phyloP scores from a whole-genome alignment of 2,113 vertebrate genomes.

The Zapus hudsonius region DNA sequence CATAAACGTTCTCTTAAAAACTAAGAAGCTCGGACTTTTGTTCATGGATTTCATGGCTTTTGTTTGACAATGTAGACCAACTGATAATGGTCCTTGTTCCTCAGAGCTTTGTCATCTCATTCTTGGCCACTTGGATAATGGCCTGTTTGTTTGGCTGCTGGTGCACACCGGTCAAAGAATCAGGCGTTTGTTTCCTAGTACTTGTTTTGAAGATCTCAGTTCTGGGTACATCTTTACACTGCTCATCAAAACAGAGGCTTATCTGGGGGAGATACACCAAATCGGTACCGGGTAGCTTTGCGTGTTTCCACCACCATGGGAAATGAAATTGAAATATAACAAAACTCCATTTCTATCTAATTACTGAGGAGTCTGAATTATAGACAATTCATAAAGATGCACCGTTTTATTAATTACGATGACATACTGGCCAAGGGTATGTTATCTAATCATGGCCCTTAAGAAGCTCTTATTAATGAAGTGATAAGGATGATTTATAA shows the following conservation, averaged over 20 bases:
- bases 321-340: constrained; percentile 55
- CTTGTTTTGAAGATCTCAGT: constrained; percentile 81
- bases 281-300: not conserved
- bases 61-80: constrained; percentile 58
- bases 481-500: constrained; percentile 69
- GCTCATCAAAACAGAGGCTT: constrained; percentile 61
- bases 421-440: constrained; percentile 24
- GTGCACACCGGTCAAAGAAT: constrained; percentile 67
- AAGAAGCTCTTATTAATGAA: constrained; percentile 73
- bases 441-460: constrained; percentile 70
- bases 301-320: not conserved
- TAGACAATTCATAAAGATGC: constrained; percentile 58
- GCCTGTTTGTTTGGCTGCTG: constrained; percentile 74
- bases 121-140: constrained; percentile 74
- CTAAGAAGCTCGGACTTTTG: constrained; percentile 38
- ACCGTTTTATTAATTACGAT: constrained; percentile 71
- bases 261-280: constrained; percentile 25
- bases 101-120: constrained; percentile 72
- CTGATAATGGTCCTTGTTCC: constrained; percentile 66
- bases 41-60: not conserved
- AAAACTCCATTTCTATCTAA: constrained; percentile 59
- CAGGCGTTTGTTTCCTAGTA: constrained; percentile 65
- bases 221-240: constrained; percentile 81
- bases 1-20: not conserved
- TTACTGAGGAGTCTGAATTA: constrained; percentile 58